Evolutionary conservation across 2,797 vertebrate genomes (phyloP).

Genomic region (Dendrocincla tyrannina): DNA sequence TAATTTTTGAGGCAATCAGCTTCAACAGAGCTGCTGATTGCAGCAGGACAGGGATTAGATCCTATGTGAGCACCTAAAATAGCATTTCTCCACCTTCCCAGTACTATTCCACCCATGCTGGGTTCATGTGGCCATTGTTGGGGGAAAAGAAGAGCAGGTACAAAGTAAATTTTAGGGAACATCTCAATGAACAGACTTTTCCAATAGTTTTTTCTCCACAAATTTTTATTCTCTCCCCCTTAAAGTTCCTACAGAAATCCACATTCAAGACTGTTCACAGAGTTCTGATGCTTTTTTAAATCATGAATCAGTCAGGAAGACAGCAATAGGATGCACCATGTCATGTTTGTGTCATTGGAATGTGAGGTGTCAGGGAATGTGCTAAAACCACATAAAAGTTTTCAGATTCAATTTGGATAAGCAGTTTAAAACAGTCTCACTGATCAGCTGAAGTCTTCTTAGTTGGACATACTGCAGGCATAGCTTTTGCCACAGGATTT

Average conservation of each 20-base stretch:
- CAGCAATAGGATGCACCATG: not conserved
- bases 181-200: not conserved
- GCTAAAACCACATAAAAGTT: not conserved
- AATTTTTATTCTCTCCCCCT: not conserved
- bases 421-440: not conserved
- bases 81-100: not conserved
- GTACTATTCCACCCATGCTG: not conserved
- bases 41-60: conserved; percentile 41
- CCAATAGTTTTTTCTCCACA: not conserved
- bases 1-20: conserved; percentile 40
- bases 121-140: accelerated
- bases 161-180: not conserved
- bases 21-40: conserved; percentile 44
- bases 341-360: not conserved
- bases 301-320: not conserved
- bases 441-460: not conserved
- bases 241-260: not conserved
- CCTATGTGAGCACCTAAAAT: not conserved
- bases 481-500: not conserved
- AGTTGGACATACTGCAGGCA: not conserved
- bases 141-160: not conserved
- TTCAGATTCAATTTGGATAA: not conserved
- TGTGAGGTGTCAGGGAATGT: not conserved
- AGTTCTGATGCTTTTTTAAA: not conserved
- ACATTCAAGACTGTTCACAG: not conserved